Conservation (phyloP, 2,113 vertebrate genomes). For the Eurypyga helias region DNA sequence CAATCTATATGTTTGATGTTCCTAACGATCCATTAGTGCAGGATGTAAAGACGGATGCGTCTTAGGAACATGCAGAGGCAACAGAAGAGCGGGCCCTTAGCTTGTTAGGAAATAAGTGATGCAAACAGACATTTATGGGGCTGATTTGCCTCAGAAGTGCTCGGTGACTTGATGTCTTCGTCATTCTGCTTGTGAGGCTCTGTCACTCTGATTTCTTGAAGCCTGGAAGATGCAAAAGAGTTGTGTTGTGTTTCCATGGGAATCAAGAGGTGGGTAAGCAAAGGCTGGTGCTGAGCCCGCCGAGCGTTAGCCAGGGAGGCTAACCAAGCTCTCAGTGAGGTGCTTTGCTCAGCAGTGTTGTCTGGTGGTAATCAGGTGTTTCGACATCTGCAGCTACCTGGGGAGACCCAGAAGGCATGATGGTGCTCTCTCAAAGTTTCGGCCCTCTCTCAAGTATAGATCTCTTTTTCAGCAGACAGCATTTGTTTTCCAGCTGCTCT, state of each 20-base stretch:
- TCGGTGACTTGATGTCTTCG: not conserved
- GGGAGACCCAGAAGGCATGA: not conserved
- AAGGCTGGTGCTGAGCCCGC: not conserved
- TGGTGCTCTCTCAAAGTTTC: not conserved
- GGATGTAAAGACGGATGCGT: slow-evolving; percentile 32
- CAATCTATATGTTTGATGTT: slow-evolving; percentile 54
- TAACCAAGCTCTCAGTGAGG: not conserved
- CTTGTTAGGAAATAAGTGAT: not conserved
- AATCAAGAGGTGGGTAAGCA: not conserved
- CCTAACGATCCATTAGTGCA: slow-evolving; percentile 15
- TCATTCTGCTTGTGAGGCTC: not conserved
- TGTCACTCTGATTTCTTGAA: not conserved
- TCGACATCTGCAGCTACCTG: not conserved
- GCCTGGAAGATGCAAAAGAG: accelerated
- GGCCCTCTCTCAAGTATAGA: not conserved
- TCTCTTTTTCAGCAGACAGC: not conserved
- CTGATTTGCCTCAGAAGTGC: not conserved
- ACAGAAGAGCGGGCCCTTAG: not conserved
- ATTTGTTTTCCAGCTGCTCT: not conserved
- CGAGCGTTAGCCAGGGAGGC: accelerated
- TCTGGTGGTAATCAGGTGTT: not conserved
- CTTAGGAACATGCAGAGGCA: not conserved
- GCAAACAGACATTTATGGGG: not conserved
- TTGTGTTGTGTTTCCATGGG: not conserved
- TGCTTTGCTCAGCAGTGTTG: not conserved